Evolutionary conservation across 2,797 vertebrate genomes (phyloP).

Genomic region (Eulemur rubriventer): DNA sequence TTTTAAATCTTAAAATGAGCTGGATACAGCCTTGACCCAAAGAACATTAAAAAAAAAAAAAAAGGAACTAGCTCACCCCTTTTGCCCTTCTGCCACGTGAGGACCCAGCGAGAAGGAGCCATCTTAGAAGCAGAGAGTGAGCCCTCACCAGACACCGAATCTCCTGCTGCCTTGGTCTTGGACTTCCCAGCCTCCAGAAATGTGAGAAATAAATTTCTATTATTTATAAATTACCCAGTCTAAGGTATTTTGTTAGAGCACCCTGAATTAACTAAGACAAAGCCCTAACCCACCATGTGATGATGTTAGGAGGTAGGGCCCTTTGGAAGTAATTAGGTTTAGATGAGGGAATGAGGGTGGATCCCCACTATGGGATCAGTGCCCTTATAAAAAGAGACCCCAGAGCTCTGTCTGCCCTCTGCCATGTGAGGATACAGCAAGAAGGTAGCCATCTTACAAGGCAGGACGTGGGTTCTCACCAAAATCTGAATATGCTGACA

Average conservation of each 20-base stretch:
- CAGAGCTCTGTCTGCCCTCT: background rate
- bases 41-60: no score
- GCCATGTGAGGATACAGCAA: background rate
- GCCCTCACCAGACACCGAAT: background rate
- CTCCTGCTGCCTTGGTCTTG: background rate
- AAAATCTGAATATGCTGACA: background rate
- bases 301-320: background rate
- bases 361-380: background rate
- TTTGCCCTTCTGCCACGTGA: background rate
- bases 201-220: background rate
- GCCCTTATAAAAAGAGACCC: background rate
- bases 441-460: background rate
- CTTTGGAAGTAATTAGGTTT: background rate
- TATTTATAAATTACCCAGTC: background rate
- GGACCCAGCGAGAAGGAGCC: background rate
- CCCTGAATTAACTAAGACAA: background rate
- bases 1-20: no score
- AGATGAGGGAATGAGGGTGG: background rate
- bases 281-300: background rate
- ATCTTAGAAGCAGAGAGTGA: background rate
- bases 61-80: background rate
- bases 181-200: background rate
- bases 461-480: background rate
- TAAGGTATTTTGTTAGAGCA: background rate
- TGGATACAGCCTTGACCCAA: no score